These are phyloP conservation scores for Eilema caniola DNA, from an alignment of 2,888 invertebrate species.

Conservation along the genomic window DNA sequence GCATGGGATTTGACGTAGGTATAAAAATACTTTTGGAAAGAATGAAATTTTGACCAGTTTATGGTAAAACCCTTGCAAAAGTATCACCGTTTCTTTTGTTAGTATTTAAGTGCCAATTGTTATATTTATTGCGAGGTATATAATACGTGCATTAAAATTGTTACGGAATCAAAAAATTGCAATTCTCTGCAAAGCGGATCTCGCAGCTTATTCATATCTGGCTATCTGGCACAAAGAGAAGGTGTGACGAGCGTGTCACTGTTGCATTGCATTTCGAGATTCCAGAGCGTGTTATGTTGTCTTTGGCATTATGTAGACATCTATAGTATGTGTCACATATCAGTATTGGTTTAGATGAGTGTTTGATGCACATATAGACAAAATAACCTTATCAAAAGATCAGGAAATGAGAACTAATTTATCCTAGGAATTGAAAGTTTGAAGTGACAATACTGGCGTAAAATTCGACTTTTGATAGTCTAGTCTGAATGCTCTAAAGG, in stretches of 20 bases:
- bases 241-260: not conserved
- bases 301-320: not conserved
- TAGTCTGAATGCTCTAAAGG: not conserved
- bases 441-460: not conserved
- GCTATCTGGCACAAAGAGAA: not conserved
- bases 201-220: conserved; percentile 1
- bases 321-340: not conserved
- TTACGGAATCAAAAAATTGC: not conserved
- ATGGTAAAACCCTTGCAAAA: too few relatives aligned
- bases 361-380: not conserved
- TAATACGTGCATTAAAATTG: not conserved
- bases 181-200: not conserved
- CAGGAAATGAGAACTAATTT: not conserved
- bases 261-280: conserved; percentile 2
- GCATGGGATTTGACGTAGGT: too few relatives aligned
- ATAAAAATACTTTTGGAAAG: too few relatives aligned
- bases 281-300: not conserved
- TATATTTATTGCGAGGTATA: too few relatives aligned
- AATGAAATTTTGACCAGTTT: too few relatives aligned
- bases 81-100: too few relatives aligned
- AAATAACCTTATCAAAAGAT: not conserved
- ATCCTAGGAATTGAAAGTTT: not conserved
- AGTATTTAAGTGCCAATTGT: too few relatives aligned
- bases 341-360: not conserved
- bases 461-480: not conserved